Percentiles rank a stretch among this genome's conserved stretches.
Evolutionary conservation across 2,888 invertebrate genomes (phyloP).

Genomic region (Pantelozetes paolii): DNA sequence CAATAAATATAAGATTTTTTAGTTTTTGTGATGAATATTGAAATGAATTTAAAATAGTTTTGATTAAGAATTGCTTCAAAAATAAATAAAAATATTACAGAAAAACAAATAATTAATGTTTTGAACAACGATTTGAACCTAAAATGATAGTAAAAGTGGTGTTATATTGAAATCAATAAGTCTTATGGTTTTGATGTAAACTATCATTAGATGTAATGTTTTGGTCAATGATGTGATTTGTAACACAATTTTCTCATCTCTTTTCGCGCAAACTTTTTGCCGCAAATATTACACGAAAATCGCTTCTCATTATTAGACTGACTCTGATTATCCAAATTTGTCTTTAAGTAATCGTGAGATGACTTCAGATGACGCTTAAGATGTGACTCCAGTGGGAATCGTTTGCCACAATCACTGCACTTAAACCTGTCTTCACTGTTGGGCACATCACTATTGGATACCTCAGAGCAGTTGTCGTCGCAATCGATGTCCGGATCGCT

Average conservation of each 20-base stretch:
- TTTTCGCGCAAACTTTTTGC: slow-evolving; percentile 53
- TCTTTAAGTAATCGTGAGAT: slow-evolving; percentile 52
- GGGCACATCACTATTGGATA: slow-evolving; percentile 60
- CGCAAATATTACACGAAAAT: slow-evolving; percentile 55
- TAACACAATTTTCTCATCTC: slow-evolving; percentile 54
- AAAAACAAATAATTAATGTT: too few relatives aligned
- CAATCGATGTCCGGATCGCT: slow-evolving; percentile 68
- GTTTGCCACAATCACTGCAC: slow-evolving; percentile 55
- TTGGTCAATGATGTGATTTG: slow-evolving; percentile 51
- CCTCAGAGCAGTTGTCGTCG: slow-evolving; percentile 75
- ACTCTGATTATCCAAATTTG: slow-evolving; percentile 54
- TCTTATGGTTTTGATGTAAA: too few relatives aligned
- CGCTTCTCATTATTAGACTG: slow-evolving; percentile 55
- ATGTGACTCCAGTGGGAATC: slow-evolving; percentile 56
- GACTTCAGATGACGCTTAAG: slow-evolving; percentile 56
- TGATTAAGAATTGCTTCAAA: too few relatives aligned
- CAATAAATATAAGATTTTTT: too few relatives aligned
- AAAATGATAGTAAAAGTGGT: too few relatives aligned
- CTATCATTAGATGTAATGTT: not conserved
- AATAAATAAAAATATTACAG: too few relatives aligned
- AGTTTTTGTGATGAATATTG: too few relatives aligned
- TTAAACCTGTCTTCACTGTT: slow-evolving; percentile 50
- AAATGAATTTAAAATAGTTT: too few relatives aligned
- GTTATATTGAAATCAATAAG: too few relatives aligned
- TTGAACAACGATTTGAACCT: too few relatives aligned